A percentile compares a stretch with the other conserved stretches of the same genome.
Evolutionary conservation across 2,113 vertebrate genomes (phyloP).

Genomic region (Poeciliopsis prolifica): DNA sequence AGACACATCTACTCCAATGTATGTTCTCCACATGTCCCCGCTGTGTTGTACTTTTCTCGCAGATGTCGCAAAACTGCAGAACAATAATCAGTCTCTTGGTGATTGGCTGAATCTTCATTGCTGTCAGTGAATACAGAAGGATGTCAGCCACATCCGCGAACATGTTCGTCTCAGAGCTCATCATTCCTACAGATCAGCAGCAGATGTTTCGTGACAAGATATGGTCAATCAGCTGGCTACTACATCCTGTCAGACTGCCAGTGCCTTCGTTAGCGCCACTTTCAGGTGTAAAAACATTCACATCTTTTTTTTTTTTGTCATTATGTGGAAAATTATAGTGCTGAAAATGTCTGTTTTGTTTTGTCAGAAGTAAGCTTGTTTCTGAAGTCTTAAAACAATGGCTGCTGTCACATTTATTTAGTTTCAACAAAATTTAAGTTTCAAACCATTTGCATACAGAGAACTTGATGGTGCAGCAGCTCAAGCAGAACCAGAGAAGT

Average conservation of each 20-base stretch:
- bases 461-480: not conserved
- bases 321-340: not conserved
- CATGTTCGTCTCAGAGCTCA: constrained; percentile 32
- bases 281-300: constrained; percentile 3
- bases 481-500: not conserved
- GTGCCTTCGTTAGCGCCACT: constrained; percentile 30
- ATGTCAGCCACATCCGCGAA: constrained; percentile 16
- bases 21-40: constrained; percentile 27
- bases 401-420: not conserved
- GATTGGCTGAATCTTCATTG: constrained; percentile 29
- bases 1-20: not conserved
- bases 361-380: not conserved
- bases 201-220: constrained; percentile 48
- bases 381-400: not conserved
- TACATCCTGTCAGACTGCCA: constrained; percentile 53
- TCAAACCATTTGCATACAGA: not conserved
- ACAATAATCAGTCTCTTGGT: constrained; percentile 33
- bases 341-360: not conserved
- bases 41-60: constrained; percentile 24
- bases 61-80: constrained; percentile 26
- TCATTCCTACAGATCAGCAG: constrained; percentile 42
- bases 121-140: constrained; percentile 31
- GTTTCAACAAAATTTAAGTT: not conserved
- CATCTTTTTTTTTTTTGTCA: not conserved
- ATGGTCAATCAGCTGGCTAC: constrained; percentile 32